A percentile compares a stretch with the other conserved stretches of the same genome.
Conservation (phyloP, 2,113 vertebrate species). For the Podilymbus podiceps region DNA sequence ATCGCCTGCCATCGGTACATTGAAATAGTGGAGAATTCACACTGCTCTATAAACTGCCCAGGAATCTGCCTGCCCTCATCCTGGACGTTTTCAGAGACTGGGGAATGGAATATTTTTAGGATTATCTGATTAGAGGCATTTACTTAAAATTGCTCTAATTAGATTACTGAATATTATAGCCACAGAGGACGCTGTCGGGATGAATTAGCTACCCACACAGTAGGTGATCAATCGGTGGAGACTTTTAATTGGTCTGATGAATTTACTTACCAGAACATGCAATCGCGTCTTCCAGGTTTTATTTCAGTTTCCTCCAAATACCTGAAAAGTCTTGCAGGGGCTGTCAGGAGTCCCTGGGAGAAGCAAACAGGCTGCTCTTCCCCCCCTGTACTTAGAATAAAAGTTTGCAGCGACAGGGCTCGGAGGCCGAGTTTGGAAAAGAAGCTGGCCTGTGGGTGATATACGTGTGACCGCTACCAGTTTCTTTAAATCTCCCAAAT, state of each 20-base stretch:
- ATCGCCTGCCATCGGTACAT: rapidly evolving
- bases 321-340: background rate
- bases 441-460: too few species aligned
- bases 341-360: background rate
- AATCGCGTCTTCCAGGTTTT: background rate
- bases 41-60: background rate
- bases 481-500: background rate
- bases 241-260: conserved; percentile 24
- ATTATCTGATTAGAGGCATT: conserved; percentile 11
- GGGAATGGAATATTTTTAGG: background rate
- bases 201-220: conserved; percentile 33
- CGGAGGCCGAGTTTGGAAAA: background rate
- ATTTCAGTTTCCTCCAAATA: background rate
- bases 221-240: background rate
- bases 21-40: background rate
- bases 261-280: background rate
- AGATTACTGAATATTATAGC: background rate
- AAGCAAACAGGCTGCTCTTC: background rate
- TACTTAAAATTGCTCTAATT: conserved; percentile 36
- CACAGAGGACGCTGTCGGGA: conserved; percentile 11
- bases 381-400: background rate
- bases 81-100: rapidly evolving
- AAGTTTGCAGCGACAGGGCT: background rate
- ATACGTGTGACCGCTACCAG: rapidly evolving
- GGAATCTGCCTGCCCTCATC: background rate